Base-by-base conservation (phyloP, 2,888 invertebrate genomes). In the Sepioteuthis lessoniana region DNA sequence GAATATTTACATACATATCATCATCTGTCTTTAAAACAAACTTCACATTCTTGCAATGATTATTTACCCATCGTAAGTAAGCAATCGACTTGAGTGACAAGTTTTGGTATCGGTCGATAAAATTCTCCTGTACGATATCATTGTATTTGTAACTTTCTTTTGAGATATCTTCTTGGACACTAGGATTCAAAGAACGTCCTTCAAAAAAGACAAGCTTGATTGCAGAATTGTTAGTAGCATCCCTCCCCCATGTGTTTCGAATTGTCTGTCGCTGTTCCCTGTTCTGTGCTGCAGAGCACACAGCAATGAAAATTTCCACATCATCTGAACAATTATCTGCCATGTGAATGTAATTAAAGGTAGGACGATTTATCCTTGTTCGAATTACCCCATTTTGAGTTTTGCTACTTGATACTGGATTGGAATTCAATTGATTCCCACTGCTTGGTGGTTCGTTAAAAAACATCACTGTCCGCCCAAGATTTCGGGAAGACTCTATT, bases 11-110 rank as follows among this genome's bases (percentile, higher is more conserved):
- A 94, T 95, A 96, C 94, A 95, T 95, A 60, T 96, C 96, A 91
- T 96, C 96, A 46, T 96, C 97, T 0, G 97, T 96, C 95, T 97
- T 97, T 31, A 97, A 95, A 21, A 97, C 96, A 95, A 96, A 97
- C 93, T 95, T 95, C 0, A 97, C 97, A 91, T 96, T 94, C 8
- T 94, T 95, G 95, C 97, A 97, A 95, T 96, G 97, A 92, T 95
- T 96, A 19, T 95, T 95, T 1, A 97, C 96, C 97, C 97, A 97
- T 94, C 97, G 97, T 90, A 97, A 94, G 94, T 97, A 97, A 94
- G 97, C 97, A 28, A 97, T 96, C 35, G 97, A 97, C 95, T 97
- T 97, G 94, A 97, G 96, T 0, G 97, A 97, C 46, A 97, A 95
- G 95, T 97, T 97, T 42, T 96, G 95, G 94, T 97, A 97, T 25